Percentiles rank a stretch among this genome's conserved stretches.
These are phyloP conservation scores for Carapus acus DNA, from an alignment of 2,797 vertebrate genomes.

Conservation along the genomic window DNA sequence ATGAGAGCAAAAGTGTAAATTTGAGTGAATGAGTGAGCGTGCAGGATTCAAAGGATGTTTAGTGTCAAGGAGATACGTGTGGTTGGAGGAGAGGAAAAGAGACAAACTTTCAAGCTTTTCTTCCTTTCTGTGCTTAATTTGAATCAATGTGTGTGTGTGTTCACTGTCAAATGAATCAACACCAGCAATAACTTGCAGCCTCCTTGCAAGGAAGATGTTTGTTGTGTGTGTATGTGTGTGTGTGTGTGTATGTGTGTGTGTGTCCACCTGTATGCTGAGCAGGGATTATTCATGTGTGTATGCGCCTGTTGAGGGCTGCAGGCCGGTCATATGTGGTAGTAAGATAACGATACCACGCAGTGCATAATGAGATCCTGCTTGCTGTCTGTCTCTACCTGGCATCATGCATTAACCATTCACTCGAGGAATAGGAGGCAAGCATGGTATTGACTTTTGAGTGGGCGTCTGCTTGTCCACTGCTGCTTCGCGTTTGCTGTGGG, in stretches of 20 bases:
- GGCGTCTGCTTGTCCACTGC: constrained; percentile 65
- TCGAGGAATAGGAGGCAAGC: constrained; percentile 63
- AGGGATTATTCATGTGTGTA: constrained; percentile 53
- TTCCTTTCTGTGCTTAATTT: too few species aligned
- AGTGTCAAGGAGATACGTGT: constrained; percentile 69
- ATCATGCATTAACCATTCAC: constrained; percentile 72
- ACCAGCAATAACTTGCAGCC: neutral
- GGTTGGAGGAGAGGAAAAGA: constrained; percentile 34
- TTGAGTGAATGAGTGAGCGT: constrained; percentile 21
- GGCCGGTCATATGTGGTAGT: constrained; percentile 63
- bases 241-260: constrained; percentile 12
- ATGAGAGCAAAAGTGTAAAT: constrained; percentile 15
- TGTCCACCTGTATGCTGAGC: constrained; percentile 36
- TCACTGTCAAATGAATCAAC: neutral
- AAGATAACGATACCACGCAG: constrained; percentile 69
- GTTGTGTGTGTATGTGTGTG: constrained; percentile 7
- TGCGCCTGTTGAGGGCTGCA: constrained; percentile 58
- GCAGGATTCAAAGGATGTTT: constrained; percentile 61
- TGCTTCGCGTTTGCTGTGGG: constrained; percentile 63
- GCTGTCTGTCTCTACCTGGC: constrained; percentile 66
- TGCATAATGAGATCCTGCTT: constrained; percentile 68
- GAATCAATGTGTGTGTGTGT: too few species aligned
- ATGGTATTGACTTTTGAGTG: constrained; percentile 75
- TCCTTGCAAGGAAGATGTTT: constrained; percentile 8
- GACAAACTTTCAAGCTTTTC: neutral